Conservation (phyloP, 2,797 vertebrate genomes). For the Chloroceryle inda region DNA sequence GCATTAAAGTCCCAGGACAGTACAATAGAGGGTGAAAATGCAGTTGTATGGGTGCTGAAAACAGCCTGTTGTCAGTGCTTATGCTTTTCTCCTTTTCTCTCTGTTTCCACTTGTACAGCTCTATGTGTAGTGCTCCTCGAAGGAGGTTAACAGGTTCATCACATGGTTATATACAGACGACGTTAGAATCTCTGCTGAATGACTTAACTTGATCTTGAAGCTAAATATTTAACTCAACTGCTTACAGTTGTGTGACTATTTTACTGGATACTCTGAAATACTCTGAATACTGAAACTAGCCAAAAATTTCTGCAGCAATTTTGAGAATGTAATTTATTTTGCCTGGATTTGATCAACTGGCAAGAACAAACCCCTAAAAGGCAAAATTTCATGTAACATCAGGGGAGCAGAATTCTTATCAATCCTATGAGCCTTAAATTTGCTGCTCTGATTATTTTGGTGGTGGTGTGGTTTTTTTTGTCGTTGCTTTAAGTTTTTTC, state of each 20-base stretch:
- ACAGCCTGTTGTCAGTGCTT: not conserved
- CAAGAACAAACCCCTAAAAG: not conserved
- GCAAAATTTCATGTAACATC: not conserved
- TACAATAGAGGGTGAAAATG: not conserved
- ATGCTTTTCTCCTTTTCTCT: not conserved
- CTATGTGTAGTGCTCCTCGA: fast-evolving
- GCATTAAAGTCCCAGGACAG: not conserved
- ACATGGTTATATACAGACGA: fast-evolving
- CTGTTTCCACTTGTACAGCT: not conserved
- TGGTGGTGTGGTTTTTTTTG: too few relatives aligned
- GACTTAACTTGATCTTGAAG: not conserved
- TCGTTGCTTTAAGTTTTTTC: not conserved
- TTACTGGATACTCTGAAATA: not conserved
- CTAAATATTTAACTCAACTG: not conserved
- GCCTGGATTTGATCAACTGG: not conserved
- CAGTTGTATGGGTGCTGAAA: not conserved
- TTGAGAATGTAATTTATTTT: not conserved
- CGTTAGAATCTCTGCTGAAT: not conserved
- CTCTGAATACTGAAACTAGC: not conserved
- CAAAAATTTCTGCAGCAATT: not conserved
- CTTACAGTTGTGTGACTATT: not conserved
- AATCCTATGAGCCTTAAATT: not conserved
- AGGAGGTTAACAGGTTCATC: not conserved
- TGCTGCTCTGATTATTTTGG: not conserved
- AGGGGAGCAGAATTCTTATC: not conserved